phyloP scores from a whole-genome alignment of 2,113 vertebrate genomes.

The Lycaon pictus region DNA sequence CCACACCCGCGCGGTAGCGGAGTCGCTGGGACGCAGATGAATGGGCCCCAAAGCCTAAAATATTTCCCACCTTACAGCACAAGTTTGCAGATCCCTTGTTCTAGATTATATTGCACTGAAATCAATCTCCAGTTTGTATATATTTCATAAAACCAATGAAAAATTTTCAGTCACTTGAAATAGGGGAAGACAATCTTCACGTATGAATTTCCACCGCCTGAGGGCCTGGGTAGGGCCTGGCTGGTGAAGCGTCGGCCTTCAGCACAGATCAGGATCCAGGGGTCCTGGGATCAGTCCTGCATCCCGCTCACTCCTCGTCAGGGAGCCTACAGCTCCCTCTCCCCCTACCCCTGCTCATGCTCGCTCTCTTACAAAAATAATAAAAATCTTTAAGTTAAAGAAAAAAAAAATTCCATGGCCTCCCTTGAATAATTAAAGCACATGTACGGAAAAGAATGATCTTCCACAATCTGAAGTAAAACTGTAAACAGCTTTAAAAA shows the following conservation, averaged over 20 bases:
- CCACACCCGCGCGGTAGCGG: not conserved
- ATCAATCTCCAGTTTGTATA: not conserved
- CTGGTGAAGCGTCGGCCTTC: too few relatives aligned
- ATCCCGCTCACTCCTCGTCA: too few relatives aligned
- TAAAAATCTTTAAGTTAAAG: too few relatives aligned
- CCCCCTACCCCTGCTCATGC: too few relatives aligned
- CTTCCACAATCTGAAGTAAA: not conserved
- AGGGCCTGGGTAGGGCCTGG: too few relatives aligned
- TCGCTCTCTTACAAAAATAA: too few relatives aligned
- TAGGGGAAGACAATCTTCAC: not conserved
- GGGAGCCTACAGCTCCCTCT: too few relatives aligned
- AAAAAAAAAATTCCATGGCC: not conserved
- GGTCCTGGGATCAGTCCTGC: too few relatives aligned
- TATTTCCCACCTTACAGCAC: not conserved
- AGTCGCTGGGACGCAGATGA: not conserved
- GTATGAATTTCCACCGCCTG: not conserved
- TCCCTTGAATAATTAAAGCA: not conserved
- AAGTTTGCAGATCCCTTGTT: not conserved
- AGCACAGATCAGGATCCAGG: too few relatives aligned
- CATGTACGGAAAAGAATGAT: not conserved
- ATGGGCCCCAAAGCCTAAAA: not conserved
- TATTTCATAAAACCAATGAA: not conserved
- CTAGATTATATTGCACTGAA: not conserved
- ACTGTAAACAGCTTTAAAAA: not conserved
- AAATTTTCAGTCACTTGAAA: constrained; percentile 4